phyloP scores from a whole-genome alignment of 2,888 invertebrate genomes.

The Eueremaeus valkanovi region DNA sequence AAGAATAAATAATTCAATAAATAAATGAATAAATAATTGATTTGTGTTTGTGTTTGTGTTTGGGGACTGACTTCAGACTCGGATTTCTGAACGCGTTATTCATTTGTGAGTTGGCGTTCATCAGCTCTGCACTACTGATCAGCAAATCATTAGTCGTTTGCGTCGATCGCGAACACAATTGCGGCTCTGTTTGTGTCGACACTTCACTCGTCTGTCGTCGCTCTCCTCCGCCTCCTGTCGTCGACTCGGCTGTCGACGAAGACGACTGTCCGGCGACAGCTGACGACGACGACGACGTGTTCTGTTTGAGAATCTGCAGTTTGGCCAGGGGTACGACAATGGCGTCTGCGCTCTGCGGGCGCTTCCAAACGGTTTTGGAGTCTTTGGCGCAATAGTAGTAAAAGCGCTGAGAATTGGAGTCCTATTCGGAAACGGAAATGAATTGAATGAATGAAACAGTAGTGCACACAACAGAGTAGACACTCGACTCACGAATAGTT shows the following conservation, averaged over 20 bases:
- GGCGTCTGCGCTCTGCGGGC: constrained; percentile 10
- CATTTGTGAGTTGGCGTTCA: background rate
- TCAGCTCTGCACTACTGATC: too few species aligned
- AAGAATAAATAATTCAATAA: background rate
- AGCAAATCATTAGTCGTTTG: constrained; percentile 14
- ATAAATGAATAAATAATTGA: too few species aligned
- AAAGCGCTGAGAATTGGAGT: constrained; percentile 34
- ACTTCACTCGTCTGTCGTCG: background rate
- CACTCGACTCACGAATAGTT: constrained; percentile 39
- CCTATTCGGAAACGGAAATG: background rate
- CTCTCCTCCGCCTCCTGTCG: background rate
- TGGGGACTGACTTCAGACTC: background rate
- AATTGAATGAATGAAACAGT: background rate
- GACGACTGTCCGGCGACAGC: background rate
- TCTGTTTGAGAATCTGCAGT: constrained; percentile 61
- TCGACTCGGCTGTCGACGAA: background rate
- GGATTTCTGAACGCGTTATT: constrained; percentile 5
- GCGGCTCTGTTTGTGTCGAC: constrained; percentile 3
- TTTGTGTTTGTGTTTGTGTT: too few species aligned
- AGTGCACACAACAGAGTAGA: background rate
- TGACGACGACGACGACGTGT: constrained; percentile 3
- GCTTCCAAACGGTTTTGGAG: constrained; percentile 38
- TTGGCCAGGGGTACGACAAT: constrained; percentile 77
- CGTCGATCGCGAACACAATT: background rate
- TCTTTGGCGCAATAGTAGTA: constrained; percentile 39